Evolutionary conservation across 2,888 invertebrate genomes (phyloP).

Genomic region (Drosophila neotestacea): DNA sequence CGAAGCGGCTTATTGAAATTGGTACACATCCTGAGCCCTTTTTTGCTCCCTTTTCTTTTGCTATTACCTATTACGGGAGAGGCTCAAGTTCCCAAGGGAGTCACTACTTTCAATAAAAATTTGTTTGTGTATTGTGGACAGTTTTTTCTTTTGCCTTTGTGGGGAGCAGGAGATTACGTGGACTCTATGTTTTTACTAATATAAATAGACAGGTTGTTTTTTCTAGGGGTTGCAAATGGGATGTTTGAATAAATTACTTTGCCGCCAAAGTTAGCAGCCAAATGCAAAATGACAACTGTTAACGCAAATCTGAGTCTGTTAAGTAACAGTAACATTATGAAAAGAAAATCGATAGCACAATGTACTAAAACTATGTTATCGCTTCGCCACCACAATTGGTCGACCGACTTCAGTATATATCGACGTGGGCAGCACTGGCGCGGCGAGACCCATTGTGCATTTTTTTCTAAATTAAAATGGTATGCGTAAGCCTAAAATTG

Average conservation of each 20-base stretch:
- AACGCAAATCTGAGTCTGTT: conserved; percentile 19
- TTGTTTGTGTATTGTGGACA: conserved; percentile 60
- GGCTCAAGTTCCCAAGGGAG: conserved; percentile 60
- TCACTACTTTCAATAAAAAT: conserved; percentile 81
- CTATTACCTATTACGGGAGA: conserved; percentile 34
- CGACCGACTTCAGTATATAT: conserved; percentile 24
- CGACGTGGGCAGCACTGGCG: conserved; percentile 46
- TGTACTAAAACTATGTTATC: background rate
- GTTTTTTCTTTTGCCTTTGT: conserved; percentile 27
- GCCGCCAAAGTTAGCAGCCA: conserved; percentile 4
- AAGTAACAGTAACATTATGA: background rate
- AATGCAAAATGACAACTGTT: background rate
- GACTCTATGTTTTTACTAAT: conserved; percentile 45
- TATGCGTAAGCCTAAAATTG: conserved; percentile 33
- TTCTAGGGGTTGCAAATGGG: background rate
- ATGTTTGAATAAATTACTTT: conserved; percentile 9
- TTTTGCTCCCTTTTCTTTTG: conserved; percentile 19
- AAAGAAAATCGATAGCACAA: background rate
- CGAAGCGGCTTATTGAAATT: conserved; percentile 69
- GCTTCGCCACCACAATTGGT: conserved; percentile 22
- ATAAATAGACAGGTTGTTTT: conserved; percentile 29
- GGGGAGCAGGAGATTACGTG: conserved; percentile 12
- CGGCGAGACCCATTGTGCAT: conserved; percentile 56
- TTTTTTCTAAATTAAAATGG: conserved; percentile 63
- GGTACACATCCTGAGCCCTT: conserved; percentile 71